These are phyloP conservation scores for Lymantria dispar DNA, from an alignment of 2,888 invertebrate genomes.

Conservation along the genomic window DNA sequence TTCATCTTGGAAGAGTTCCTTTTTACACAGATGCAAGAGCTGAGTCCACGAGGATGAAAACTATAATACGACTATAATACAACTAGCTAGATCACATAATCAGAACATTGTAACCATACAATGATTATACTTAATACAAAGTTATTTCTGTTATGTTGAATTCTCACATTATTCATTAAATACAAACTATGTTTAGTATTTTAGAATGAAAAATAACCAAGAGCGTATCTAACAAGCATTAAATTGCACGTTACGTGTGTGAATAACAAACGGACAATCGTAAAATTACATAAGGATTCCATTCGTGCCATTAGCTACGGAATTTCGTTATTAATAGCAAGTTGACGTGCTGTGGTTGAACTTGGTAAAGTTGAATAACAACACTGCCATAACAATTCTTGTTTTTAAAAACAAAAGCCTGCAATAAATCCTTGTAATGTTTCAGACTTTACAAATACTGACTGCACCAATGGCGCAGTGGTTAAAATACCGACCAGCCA, in stretches of 20 bases:
- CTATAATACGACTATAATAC: too few species aligned
- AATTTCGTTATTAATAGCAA: constrained; percentile 8
- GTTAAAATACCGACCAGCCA: too few species aligned
- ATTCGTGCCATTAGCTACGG: constrained; percentile 8
- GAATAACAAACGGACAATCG: constrained; percentile 11
- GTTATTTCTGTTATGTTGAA: neutral
- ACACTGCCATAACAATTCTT: neutral
- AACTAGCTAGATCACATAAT: too few species aligned
- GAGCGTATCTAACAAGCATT: constrained; percentile 12
- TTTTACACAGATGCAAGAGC: too few species aligned
- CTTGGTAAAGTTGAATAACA: neutral
- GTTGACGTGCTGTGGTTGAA: neutral
- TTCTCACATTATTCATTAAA: neutral
- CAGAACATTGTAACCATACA: too few species aligned
- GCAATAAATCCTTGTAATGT: too few species aligned
- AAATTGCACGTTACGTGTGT: constrained; percentile 13
- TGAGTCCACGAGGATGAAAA: too few species aligned
- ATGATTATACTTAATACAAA: too few species aligned
- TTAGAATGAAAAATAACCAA: constrained; percentile 5
- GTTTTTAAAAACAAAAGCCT: too few species aligned
- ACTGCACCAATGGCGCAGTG: too few species aligned
- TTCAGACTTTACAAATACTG: too few species aligned
- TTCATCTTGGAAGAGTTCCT: too few species aligned
- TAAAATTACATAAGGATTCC: constrained; percentile 11
- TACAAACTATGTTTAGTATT: constrained; percentile 1